Evolutionary conservation across 2,113 vertebrate species (phyloP), one percentile per base, ranked within the genome.

Genomic region (Chaetops frenatus): DNA sequence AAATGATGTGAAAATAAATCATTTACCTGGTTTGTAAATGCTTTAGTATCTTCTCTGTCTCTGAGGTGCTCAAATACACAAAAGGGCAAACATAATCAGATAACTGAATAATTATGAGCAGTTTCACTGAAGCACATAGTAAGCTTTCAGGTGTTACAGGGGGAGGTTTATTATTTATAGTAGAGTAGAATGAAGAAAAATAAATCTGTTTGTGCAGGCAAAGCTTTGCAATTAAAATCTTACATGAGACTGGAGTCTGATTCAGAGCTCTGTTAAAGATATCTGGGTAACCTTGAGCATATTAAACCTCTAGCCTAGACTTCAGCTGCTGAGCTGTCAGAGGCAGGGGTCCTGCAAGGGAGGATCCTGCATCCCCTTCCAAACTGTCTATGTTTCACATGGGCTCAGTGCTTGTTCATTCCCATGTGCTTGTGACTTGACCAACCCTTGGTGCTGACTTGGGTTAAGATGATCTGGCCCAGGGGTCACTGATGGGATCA

Each of bases 91-190:
- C 28, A 31, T 33, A 76, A 82, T 79, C 81, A 67, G 56, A 10
- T 92, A 58, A 79, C 40, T 86, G 72, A 86, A 51, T 91, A 83
- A 81, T 84, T 71, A 47, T 4, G 19, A 82, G 35, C 19, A 24
- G 22, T 58, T 91, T 69, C 66, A 56, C 35, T 81, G 78, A 69
- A 77, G 35, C 70, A 61, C 33, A 13, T 81, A 79, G 76, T 76
- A 86, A 72, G 38, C 79, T 85, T 74, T 86, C 56, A 74, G 54
- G 48, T 8, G 4, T 56, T 88, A 53, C 0, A 57, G 60, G 56
- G 48, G 22, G 45, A 81, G 38, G 36, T 67, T 77, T 65, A n/a
- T 94, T 91, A 82, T 87, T 94, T 87, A 74, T 65, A 36, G 25
- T 15, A 67, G 36, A 85, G 19, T 38, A 56, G 47, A 81, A 76